These are phyloP conservation scores for Minunthozetes semirufus DNA, from an alignment of 2,888 invertebrate genomes.

Conservation along the genomic window DNA sequence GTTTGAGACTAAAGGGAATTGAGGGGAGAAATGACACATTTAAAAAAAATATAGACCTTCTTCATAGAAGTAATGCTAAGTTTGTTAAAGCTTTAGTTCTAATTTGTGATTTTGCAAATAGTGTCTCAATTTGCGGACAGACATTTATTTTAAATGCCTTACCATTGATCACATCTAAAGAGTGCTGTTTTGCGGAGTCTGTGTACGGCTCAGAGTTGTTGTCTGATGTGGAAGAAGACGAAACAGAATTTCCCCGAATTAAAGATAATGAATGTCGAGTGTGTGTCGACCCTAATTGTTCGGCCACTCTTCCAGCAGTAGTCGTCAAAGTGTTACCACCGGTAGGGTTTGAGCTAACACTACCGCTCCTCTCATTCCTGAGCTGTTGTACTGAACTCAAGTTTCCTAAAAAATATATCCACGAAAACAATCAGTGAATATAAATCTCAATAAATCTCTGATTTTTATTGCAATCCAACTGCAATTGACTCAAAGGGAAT, in stretches of 20 bases:
- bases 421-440: background rate
- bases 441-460: slow-evolving; percentile 7
- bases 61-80: too few relatives aligned
- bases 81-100: too few relatives aligned
- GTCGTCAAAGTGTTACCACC: background rate
- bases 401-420: slow-evolving; percentile 2
- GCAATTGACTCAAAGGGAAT: too few relatives aligned
- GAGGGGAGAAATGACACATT: too few relatives aligned
- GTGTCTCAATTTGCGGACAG: too few relatives aligned
- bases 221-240: background rate
- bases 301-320: background rate
- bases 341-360: background rate
- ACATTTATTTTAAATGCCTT: too few relatives aligned
- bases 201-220: background rate
- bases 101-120: too few relatives aligned
- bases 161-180: slow-evolving; percentile 9
- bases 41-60: too few relatives aligned
- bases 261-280: slow-evolving; percentile 14
- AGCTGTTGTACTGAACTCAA: background rate
- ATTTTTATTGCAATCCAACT: background rate
- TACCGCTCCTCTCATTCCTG: slow-evolving; percentile 3
- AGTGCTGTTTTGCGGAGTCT: slow-evolving; percentile 4
- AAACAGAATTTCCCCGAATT: background rate
- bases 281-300: background rate
- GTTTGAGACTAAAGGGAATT: too few relatives aligned